Evolutionary conservation across 2,888 invertebrate genomes (phyloP), one percentile per base, ranked within the genome.

Genomic region (Drosophila setosimentum): DNA sequence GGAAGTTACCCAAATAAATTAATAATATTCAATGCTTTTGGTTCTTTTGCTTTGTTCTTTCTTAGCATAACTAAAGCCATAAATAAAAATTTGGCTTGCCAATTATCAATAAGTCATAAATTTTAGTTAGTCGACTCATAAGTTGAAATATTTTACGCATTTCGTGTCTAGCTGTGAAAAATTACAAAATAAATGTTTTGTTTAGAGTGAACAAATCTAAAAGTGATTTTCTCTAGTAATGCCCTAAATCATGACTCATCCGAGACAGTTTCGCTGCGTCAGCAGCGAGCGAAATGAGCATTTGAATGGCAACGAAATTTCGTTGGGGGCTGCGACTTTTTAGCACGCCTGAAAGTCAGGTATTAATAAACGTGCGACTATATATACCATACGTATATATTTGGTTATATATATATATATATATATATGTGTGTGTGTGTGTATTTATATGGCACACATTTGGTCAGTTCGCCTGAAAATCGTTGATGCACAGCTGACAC

Each of bases 401-500:
- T 10, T 1, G 16, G 16, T 2, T 18, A 30, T 50, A 13, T n/a
- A n/a, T 30, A 32, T 64, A 67, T 78, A 4, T 30, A 21, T 2
- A 13, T 5, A 2, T 0, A 13, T 10, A 21, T 3, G 4, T 18
- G 2, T 6, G 18, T 21, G 7, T 11, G 53, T 35, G 2, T 21
- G 35, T 54, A 18, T 54, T 33, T 54, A 37, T 67, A 67, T 78
- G 80, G 73, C 76, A 79, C 75, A 80, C 68, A 78, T 73, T 66
- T 68, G 54, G 21, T 69, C 82, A 72, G 68, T 83, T 81, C 63
- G 67, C 58, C 55, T 66, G 74, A 84, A 80, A 72, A 79, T 63
- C 68, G 58, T 72, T 84, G 84, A 79, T 82, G 81, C 85, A 84
- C 78, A 78, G 79, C 78, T 85, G 85, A 87, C 85, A 86, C 84